Evolutionary conservation across 2,113 vertebrate genomes (phyloP).

Genomic region (Chiloscyllium plagiosum): DNA sequence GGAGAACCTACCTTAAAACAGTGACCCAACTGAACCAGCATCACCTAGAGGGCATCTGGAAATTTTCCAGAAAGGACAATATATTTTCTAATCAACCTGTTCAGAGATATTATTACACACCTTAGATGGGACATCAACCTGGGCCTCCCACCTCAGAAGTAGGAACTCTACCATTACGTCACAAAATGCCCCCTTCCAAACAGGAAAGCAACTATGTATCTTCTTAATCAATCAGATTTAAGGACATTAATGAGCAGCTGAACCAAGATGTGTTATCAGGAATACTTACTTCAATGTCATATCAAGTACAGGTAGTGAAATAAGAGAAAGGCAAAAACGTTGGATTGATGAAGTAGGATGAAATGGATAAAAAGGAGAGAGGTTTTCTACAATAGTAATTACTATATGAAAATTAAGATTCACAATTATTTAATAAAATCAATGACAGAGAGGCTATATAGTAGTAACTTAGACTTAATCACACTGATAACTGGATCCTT

Average conservation of each 20-base stretch:
- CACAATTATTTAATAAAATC: neutral
- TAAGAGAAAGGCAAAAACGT: neutral
- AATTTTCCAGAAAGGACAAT: neutral
- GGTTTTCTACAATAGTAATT: neutral
- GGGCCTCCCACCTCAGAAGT: no score
- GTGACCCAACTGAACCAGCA: neutral
- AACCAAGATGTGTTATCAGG: neutral
- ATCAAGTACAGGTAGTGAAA: neutral
- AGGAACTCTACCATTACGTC: no score
- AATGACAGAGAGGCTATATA: neutral
- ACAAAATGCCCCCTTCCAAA: no score
- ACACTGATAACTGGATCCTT: neutral
- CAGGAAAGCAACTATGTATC: neutral
- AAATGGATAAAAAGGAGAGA: neutral
- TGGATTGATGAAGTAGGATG: neutral
- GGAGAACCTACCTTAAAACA: neutral
- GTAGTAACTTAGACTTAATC: neutral
- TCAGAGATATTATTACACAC: no score
- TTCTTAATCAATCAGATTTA: neutral
- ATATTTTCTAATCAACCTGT: no score
- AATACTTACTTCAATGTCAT: neutral
- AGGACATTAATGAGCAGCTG: neutral
- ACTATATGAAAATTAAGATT: neutral
- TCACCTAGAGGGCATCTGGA: neutral
- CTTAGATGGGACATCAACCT: no score